These are phyloP conservation scores for Goniozus legneri DNA, from an alignment of 1,140 invertebrate genomes.

Conservation along the genomic window DNA sequence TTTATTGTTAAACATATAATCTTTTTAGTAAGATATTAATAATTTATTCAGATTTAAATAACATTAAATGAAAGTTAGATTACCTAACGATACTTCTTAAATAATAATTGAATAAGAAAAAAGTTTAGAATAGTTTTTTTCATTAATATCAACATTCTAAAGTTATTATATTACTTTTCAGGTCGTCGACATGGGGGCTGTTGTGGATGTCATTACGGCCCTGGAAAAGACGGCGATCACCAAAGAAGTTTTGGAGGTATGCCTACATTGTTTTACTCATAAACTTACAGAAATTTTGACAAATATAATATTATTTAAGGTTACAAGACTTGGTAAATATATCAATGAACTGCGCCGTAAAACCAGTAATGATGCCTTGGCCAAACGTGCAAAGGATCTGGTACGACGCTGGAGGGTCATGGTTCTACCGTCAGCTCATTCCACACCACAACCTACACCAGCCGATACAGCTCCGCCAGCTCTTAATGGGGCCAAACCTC, in stretches of 20 bases:
- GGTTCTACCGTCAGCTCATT: conserved; percentile 60
- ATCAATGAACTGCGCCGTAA: conserved; percentile 88
- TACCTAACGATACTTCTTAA: too few species aligned
- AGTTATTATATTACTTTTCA: too few species aligned
- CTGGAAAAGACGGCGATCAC: conserved; percentile 91
- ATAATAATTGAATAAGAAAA: too few species aligned
- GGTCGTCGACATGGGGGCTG: conserved; percentile 91
- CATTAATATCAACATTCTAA: too few species aligned
- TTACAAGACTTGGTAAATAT: conserved; percentile 86
- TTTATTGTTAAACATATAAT: too few species aligned
- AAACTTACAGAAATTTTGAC: neutral
- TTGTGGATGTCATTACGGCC: conserved; percentile 86
- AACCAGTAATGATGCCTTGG: conserved; percentile 77
- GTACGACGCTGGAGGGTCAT: conserved; percentile 88
- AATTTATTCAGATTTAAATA: too few species aligned
- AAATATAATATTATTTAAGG: conserved; percentile 53
- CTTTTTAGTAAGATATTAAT: too few species aligned
- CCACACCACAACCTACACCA: conserved; percentile 39
- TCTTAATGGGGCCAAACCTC: conserved; percentile 48
- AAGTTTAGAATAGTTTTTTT: too few species aligned
- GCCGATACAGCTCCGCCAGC: conserved; percentile 42
- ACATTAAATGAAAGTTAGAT: too few species aligned
- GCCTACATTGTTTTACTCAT: neutral
- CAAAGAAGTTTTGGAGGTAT: conserved; percentile 90
- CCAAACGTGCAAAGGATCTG: conserved; percentile 83